Base-by-base conservation (phyloP, 2,113 vertebrate species). In the Micromys minutus region DNA sequence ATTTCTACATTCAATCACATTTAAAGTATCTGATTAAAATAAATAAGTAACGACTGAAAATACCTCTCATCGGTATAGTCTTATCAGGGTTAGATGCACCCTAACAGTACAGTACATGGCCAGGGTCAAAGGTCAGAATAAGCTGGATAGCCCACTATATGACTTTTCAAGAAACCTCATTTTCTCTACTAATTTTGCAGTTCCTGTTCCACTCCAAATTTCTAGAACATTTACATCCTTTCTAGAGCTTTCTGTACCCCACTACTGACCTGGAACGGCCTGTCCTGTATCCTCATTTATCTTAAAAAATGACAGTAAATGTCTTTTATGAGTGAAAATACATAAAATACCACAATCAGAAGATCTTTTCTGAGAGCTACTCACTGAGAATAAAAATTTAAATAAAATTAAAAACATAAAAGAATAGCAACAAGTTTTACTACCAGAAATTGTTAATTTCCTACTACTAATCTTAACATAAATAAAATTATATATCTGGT, bases 21-120 rank as follows among this genome's bases (percentile, higher is more conserved):
- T 87, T 88, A 92, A 93, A 47, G 67, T 87, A 90, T 9, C n/a
- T 76, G 12, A 4, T 67, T 96, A 61, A 75, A 61, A 13, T 47
- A 87, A 86, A 34, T 71, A 50, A 69, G 34, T 36, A 57, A 52
- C 24, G 17, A 79, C 59, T 77, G 59, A 29, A 24, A n/a, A 57
- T 39, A 7, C n/a, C 24, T 22, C 47, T 93, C 36, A 83, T 52
- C 24, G 29, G 55, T 5, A 29, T 47, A 63, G 13, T 85, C 10
- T 76, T 63, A 8, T 34, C 39, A 13, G 3, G 4, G 22, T 61
- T 74, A 87, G 12, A 13, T n/a, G 89, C 1, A 61, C 10, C 4
- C 71, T 8, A 3, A 17, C 12, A 63, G 1, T 1, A 71, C 55
- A 67, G 21, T 17, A 57, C 19, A n/a, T 17, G 55, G 52, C 85